Evolutionary conservation across 2,113 vertebrate genomes (phyloP).

Genomic region (Cavia aperea): DNA sequence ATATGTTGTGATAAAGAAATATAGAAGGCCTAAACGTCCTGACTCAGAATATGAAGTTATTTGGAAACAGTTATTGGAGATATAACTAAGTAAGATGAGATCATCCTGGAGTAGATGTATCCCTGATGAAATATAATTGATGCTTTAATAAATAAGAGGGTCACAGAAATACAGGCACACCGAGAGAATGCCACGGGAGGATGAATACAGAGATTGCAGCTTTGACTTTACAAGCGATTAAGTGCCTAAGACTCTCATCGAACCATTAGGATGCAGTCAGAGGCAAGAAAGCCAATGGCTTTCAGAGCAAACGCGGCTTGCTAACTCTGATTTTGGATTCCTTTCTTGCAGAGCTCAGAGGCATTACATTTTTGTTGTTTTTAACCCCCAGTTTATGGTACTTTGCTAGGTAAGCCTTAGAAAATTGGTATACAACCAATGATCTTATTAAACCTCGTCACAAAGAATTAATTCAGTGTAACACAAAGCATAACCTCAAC

Average conservation of each 20-base stretch:
- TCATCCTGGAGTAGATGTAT: accelerated
- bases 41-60: background rate
- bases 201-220: background rate
- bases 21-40: background rate
- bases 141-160: background rate
- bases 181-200: too few relatives aligned
- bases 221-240: too few relatives aligned
- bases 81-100: background rate
- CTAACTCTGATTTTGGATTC: background rate
- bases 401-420: background rate
- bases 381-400: background rate
- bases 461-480: background rate
- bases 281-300: background rate
- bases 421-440: background rate
- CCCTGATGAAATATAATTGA: background rate
- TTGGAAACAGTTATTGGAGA: background rate
- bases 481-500: background rate
- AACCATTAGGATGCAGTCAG: background rate
- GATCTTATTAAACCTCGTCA: background rate
- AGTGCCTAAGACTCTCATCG: background rate
- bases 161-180: background rate
- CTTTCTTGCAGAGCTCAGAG: background rate
- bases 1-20: background rate
- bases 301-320: background rate
- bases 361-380: background rate